Evolutionary conservation across 2,888 invertebrate species (phyloP), one percentile per base, ranked within the genome.

Genomic region (Leucania comma): DNA sequence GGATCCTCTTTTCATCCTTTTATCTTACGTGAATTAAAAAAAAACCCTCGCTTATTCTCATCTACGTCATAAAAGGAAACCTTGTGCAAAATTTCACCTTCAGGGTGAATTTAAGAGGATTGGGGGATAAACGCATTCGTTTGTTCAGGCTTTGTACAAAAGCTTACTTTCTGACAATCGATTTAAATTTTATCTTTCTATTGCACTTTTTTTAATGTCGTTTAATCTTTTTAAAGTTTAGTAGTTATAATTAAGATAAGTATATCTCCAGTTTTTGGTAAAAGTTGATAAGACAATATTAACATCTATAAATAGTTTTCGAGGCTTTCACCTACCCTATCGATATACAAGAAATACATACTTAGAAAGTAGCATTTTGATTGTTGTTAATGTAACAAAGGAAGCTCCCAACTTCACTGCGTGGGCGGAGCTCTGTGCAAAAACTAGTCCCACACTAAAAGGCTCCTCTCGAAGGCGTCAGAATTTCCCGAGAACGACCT

Each of bases 41-140:
- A 29, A 29, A 2, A 29, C 4, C 2, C 29, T 29, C 29, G 2
- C 29, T 29, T 29, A 29, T 2, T 29, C 29, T 29, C 29, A 29
- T 29, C 3, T 3, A 4, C 4, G 29, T 29, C 29, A 29, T 29
- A 17, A 48, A 22, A n/a, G 29, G 29, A 20, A 29, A 29, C 29
- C 29, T 29, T 53, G 22, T 35, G 57, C 42, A 2, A 29, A 29
- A 29, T 29, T 29, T 29, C 29, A 29, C 17, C 20, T 35, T 35
- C 24, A 35, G 63, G 57, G 62, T 48, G 48, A 56, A 50, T 54
- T 48, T 76, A 65, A 65, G 77, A 68, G 57, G 81, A 80, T 80
- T 75, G 54, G 24, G 14, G 35, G 62, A 68, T 51, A 54, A 67
- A 67, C 50, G n/a, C 42, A 56, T 32, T 46, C 54, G 51, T 76